These are phyloP conservation scores for Ictalurus punctatus DNA, from an alignment of 2,113 vertebrate genomes.

Conservation along the genomic window DNA sequence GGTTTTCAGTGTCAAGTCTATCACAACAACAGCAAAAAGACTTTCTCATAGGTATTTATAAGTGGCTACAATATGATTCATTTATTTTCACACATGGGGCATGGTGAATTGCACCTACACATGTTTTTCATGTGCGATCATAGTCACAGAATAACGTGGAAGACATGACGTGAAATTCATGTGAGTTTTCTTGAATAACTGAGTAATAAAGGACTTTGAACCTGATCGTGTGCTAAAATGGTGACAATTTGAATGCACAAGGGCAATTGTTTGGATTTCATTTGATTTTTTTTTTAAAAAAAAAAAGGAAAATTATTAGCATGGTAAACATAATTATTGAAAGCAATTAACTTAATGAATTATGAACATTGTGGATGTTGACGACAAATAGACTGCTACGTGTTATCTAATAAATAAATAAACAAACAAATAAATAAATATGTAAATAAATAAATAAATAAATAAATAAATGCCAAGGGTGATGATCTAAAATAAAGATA, in stretches of 20 bases:
- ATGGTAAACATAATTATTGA: too few relatives aligned
- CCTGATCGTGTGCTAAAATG: not conserved
- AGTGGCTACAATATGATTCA: not conserved
- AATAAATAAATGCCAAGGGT: not conserved
- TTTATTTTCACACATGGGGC: not conserved
- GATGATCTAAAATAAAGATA: not conserved
- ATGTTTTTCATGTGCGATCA: not conserved
- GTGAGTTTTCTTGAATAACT: not conserved
- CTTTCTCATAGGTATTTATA: too few relatives aligned
- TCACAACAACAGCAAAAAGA: not conserved
- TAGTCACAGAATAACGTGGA: not conserved
- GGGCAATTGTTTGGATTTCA: not conserved
- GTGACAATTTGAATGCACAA: not conserved
- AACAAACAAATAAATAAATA: not conserved
- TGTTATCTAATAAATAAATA: not conserved
- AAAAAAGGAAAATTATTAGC: not conserved
- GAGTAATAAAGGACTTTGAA: not conserved
- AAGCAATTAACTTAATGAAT: not conserved
- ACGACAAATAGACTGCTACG: not conserved
- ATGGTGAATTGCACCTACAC: not conserved
- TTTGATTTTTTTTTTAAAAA: not conserved
- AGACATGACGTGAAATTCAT: not conserved
- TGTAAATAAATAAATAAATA: not conserved
- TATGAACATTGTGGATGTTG: not conserved
- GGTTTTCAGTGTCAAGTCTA: not conserved